Evolutionary conservation across 2,888 invertebrate species (phyloP), one percentile per base, ranked within the genome.

Genomic region (Hyles lineata): DNA sequence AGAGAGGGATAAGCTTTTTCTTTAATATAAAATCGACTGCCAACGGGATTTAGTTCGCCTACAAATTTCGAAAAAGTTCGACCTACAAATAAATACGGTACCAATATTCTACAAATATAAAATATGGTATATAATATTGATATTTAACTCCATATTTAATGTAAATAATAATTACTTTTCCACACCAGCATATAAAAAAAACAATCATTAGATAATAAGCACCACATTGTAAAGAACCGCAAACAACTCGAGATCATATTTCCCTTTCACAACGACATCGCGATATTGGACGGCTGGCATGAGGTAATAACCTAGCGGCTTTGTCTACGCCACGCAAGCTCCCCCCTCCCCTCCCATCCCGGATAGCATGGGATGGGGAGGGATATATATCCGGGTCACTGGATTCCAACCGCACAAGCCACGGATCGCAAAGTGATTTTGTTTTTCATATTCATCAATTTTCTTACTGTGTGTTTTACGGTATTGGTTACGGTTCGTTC

Each of bases 361-460:
- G 7, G 8, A n/a, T 35, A 23, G 25, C 3, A 17, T 23, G 6
- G 50, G 43, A 67, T 17, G 6, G 17, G 67, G 9, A 15, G 19
- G 11, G 21, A 17, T 21, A 50, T 32, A 23, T 67, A 67, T 67
- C 43, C 67, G 50, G 67, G 67, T 50, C 67, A 67, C 23, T 50
- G 43, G 21, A 67, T 67, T 50, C 23, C 50, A 43, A 67, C 63
- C 43, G 63, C 43, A 19, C 62, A 32, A 32, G 55, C 35, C 32
- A 32, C n/a, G 8, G 19, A 35, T 62, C 17, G 50, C 4, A 23
- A 50, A 55, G 55, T 55, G 55, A 55, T 55, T 43, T 32, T 63
- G 35, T 63, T 63, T 43, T 11, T 23, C 23, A 67, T 67, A 23
- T 23, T 23, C 11, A 67, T 21, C 6, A 1, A 50, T 63, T 63